phyloP scores from a whole-genome alignment of 2,888 invertebrate genomes.

The Notodonta ziczac region DNA sequence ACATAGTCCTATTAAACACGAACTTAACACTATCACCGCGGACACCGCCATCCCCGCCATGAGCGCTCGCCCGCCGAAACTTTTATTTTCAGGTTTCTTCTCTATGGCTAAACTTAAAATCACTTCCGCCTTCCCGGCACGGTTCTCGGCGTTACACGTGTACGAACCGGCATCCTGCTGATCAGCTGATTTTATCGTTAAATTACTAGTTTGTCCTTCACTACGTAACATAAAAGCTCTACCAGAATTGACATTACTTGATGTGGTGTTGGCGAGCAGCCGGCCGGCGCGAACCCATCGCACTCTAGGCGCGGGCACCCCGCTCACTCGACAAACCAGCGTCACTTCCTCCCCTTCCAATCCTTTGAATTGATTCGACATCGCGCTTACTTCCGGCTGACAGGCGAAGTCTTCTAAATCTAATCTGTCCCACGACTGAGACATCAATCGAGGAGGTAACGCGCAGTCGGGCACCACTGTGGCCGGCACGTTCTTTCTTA shows the following conservation, averaged over 20 bases:
- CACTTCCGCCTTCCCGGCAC: slow-evolving; percentile 90
- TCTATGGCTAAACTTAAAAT: slow-evolving; percentile 89
- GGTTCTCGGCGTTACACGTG: slow-evolving; percentile 91
- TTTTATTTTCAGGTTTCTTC: slow-evolving; percentile 85
- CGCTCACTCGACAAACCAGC: slow-evolving; percentile 88
- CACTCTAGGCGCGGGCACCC: slow-evolving; percentile 89
- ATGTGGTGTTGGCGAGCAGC: slow-evolving; percentile 86
- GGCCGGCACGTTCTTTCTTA: slow-evolving; percentile 90
- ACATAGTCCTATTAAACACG: slow-evolving; percentile 87
- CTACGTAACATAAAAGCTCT: slow-evolving; percentile 88
- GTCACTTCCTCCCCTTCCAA: slow-evolving; percentile 90
- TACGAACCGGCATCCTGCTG: slow-evolving; percentile 91
- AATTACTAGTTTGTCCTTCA: slow-evolving; percentile 88
- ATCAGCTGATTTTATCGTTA: slow-evolving; percentile 89
- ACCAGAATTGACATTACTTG: slow-evolving; percentile 71
- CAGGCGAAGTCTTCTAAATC: slow-evolving; percentile 93
- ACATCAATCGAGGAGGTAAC: slow-evolving; percentile 86
- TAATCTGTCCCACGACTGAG: slow-evolving; percentile 90
- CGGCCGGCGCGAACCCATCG: slow-evolving; percentile 90
- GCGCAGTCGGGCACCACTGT: slow-evolving; percentile 88
- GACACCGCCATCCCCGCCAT: slow-evolving; percentile 89
- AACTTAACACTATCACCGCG: slow-evolving; percentile 87
- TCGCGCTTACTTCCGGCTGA: slow-evolving; percentile 87
- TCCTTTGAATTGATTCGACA: slow-evolving; percentile 85
- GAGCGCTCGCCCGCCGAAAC: slow-evolving; percentile 84